Base-by-base conservation (phyloP, 2,113 vertebrate species). In the Thalassoma bifasciatum region DNA sequence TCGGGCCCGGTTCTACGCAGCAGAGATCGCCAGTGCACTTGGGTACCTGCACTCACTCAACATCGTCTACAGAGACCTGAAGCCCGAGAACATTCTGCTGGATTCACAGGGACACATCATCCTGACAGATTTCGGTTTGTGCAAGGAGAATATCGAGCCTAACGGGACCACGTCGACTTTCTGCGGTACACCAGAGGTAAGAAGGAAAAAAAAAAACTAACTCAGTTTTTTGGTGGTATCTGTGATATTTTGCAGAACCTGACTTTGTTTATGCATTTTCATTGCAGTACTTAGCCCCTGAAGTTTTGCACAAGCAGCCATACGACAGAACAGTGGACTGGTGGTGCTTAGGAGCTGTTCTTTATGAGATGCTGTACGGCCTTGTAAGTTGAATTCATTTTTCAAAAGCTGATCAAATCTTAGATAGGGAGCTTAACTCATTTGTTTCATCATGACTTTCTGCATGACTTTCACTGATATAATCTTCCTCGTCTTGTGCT, bases 291-390 rank as follows among this genome's bases (percentile, higher is more conserved):
- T 95, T 99, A 60, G 98, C 98, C 68, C 98, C 98, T 12, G 98
- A 99, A 86, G 98, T 99, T 75, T 93, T 99, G 66, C 97, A 99
- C 85, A 99, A 99, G 93, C 97, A 99, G 88, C 97, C 98, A 1
- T 99, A 99, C 8, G 98, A 99, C 88, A 89, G 98, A 36, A 98
- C 98, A 0, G 98, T 99, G 67, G 98, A 99, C 93, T 99, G 98
- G 97, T 99, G 98, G 98, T 99, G 98, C 87, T 94, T 99, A 70
- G 98, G 98, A 40, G 98, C 98, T 1, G 98, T 99, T 73, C 90
- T 99, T 14, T 99, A 98, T 1, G 98, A 99, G 91, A 99, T 99
- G 98, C 94, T 99, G 1, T 99, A 99, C 76, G 98, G 98, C 90
- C 88, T 99, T 96, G 98, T 99, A 92, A 95, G 96, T 82, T 24